Conservation (phyloP, 2,888 invertebrate genomes). For the Pristionchus maxplancki region DNA sequence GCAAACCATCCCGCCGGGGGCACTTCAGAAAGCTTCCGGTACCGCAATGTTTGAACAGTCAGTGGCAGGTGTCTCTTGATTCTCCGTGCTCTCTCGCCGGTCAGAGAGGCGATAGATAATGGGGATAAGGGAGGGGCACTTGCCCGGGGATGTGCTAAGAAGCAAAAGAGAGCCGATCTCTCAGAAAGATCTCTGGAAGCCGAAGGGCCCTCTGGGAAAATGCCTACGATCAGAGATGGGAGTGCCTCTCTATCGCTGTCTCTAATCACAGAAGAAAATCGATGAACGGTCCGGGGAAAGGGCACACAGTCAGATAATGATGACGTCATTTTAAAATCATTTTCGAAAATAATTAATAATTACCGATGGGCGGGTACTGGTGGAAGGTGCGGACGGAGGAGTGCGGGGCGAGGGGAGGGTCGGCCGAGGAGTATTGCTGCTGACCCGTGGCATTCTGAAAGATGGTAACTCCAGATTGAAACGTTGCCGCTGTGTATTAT, state of each 20-base stretch:
- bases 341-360: background rate
- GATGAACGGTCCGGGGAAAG: too few species aligned
- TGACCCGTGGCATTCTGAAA: conserved; percentile 39
- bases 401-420: conserved; percentile 42
- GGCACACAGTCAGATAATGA: too few species aligned
- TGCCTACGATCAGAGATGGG: background rate
- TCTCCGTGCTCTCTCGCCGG: too few species aligned
- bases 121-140: too few species aligned
- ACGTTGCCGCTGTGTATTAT: too few species aligned
- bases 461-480: too few species aligned
- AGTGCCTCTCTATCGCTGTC: too few species aligned
- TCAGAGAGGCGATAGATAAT: too few species aligned
- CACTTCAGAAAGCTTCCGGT: background rate
- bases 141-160: background rate
- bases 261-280: too few species aligned
- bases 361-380: conserved; percentile 50
- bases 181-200: background rate
- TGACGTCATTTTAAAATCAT: too few species aligned
- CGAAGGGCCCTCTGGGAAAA: background rate
- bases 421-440: background rate
- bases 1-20: background rate
- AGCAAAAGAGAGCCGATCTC: background rate
- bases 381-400: conserved; percentile 47
- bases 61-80: too few species aligned
- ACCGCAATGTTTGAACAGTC: too few species aligned